phyloP scores from a whole-genome alignment of 64 coral and sea anemone species.

The Catalaphyllia jardinei region DNA sequence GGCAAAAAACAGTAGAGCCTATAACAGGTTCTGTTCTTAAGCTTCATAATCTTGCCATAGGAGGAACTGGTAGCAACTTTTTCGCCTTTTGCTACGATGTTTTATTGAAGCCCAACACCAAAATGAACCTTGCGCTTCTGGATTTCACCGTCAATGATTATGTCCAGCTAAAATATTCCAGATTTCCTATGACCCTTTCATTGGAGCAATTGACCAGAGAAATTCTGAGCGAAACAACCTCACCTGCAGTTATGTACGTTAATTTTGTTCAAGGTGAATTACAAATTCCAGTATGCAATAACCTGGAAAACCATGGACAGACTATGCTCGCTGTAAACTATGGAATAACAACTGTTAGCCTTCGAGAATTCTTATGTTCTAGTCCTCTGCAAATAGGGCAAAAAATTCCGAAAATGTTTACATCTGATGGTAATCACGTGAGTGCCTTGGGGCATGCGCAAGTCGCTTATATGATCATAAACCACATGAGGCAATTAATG shows the following conservation, averaged over 20 bases:
- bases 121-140: slow-evolving; percentile 9
- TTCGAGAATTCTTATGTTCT: slow-evolving; percentile 51
- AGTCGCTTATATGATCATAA: slow-evolving; percentile 55
- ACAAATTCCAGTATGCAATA: slow-evolving; percentile 26
- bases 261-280: slow-evolving; percentile 5
- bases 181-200: slow-evolving; percentile 19
- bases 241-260: not conserved
- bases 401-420: slow-evolving; percentile 19
- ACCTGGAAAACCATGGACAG: slow-evolving; percentile 62
- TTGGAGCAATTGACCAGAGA: slow-evolving; percentile 21
- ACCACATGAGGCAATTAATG: slow-evolving; percentile 18
- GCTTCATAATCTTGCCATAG: slow-evolving; percentile 18
- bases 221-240: not conserved
- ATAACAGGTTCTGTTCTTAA: not conserved
- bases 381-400: not conserved
- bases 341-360: slow-evolving; percentile 67
- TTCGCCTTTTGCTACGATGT: slow-evolving; percentile 17
- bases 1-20: not conserved
- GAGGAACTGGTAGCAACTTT: slow-evolving; percentile 33
- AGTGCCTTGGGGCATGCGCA: slow-evolving; percentile 20
- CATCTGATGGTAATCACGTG: slow-evolving; percentile 26
- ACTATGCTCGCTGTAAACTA: slow-evolving; percentile 52
- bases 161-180: slow-evolving; percentile 5
- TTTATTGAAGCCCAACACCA: not conserved
- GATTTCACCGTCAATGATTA: slow-evolving; percentile 41